Base-by-base conservation (phyloP, 2,113 vertebrate species). In the Labrus mixtus region DNA sequence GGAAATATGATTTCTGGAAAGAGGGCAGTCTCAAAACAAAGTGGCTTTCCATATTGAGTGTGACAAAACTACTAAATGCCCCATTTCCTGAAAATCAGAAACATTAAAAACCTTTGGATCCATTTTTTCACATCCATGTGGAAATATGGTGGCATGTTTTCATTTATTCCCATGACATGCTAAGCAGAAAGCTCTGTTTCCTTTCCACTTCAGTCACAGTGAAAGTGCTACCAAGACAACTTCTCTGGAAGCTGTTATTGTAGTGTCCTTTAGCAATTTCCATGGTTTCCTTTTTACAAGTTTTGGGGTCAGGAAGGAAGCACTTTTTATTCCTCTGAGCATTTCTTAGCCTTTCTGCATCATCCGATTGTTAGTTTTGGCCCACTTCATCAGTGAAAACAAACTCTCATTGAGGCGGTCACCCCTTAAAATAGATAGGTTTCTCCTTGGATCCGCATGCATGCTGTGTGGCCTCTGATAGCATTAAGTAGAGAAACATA, bases 401-500 rank as follows among this genome's bases (percentile, higher is more conserved):
- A 92, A 94, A 94, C 93, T 77, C 76, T 90, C 74, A 88, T 82
- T 82, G 90, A 94, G 93, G 92, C 94, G 92, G 90, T 92, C 89
- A 84, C 81, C 88, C 80, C 82, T 13, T 86, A 88, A 93, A 94
- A 93, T 93, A 93, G 91, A 90, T 79, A 66, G 82, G 81, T 85
- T 83, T 86, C 85, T 82, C 63, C 54, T 81, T 79, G 79, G 77
- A 71, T 86, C 77, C 61, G 29, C 51, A 76, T 53, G 43, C 90
- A 81, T 87, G 85, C 90, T 94, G 93, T 92, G 92, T 93, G 93
- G 93, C 88, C 90, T 41, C 73, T 59, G 79, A 86, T 65, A 88
- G 68, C 65, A 68, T 61, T 76, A 65, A 89, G 83, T 73, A 65
- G 76, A 83, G 87, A 76, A 86, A 85, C 76, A 84, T 66, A 81